Conservation (phyloP, 2,797 vertebrate genomes). For the Apogon talboti region DNA sequence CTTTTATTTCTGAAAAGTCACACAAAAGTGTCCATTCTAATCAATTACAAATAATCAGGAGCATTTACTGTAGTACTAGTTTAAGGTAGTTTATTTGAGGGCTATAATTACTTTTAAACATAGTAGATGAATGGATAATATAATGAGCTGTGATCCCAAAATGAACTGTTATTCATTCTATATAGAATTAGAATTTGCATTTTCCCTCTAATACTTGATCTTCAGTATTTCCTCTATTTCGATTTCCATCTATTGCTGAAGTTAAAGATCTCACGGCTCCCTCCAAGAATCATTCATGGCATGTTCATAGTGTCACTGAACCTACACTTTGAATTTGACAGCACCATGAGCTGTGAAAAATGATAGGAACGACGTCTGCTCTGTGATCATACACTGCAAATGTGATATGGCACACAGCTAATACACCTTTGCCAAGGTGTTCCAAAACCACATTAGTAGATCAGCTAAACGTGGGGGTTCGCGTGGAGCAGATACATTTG, state of each 20-base stretch:
- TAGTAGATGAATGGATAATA: no score
- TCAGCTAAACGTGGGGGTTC: constrained; percentile 50
- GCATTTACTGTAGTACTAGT: no score
- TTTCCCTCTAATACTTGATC: no score
- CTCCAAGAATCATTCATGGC: constrained; percentile 22
- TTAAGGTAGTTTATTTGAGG: no score
- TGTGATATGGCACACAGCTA: constrained; percentile 63
- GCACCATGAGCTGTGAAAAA: constrained; percentile 37
- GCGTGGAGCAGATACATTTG: constrained; percentile 58
- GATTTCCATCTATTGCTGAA: constrained; percentile 10
- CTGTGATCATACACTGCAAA: constrained; percentile 58
- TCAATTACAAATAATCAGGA: no score
- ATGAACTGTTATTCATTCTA: no score
- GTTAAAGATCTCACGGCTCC: not conserved
- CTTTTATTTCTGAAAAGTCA: not conserved
- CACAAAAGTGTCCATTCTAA: not conserved
- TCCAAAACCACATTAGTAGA: constrained; percentile 68
- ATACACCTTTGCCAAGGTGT: constrained; percentile 66
- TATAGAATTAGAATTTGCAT: no score
- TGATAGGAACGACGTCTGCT: constrained; percentile 41
- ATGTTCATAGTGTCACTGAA: constrained; percentile 36
- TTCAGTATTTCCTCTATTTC: no score
- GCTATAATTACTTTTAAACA: not conserved
- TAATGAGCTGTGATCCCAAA: no score
- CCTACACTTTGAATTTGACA: constrained; percentile 39